Evolutionary conservation across 2,113 vertebrate genomes (phyloP).

Genomic region (Probosciger aterrimus): DNA sequence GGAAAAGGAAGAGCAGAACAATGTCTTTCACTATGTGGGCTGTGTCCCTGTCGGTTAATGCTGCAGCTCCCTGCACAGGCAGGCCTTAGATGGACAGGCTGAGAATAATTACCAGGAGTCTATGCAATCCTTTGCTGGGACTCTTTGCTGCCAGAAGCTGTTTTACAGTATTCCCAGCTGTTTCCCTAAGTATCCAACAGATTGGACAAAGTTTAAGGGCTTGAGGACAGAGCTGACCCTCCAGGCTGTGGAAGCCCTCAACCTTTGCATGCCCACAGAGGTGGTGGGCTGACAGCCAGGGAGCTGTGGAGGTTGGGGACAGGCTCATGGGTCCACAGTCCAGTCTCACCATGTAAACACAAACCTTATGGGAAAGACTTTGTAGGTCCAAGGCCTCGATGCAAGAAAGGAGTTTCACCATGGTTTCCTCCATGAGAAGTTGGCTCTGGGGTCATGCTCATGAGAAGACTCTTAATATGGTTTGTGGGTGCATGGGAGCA

Average conservation of each 20-base stretch:
- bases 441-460: background rate
- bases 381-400: background rate
- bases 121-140: background rate
- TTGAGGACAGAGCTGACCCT: background rate
- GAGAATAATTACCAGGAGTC: background rate
- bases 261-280: background rate
- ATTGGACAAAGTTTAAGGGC: background rate
- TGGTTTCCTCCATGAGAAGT: background rate
- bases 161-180: background rate
- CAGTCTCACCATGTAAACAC: background rate
- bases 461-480: rapidly evolving
- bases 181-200: background rate
- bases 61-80: background rate
- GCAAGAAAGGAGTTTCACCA: background rate
- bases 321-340: background rate
- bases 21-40: background rate
- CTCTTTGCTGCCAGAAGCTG: background rate
- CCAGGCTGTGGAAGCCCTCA: background rate
- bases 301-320: background rate
- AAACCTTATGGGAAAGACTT: background rate
- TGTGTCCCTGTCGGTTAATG: background rate
- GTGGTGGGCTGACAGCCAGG: background rate
- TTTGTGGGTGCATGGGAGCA: background rate
- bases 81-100: background rate
- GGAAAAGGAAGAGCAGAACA: background rate